Base-by-base conservation (phyloP, 2,888 invertebrate genomes). In the Nipponacmea schrenckii region DNA sequence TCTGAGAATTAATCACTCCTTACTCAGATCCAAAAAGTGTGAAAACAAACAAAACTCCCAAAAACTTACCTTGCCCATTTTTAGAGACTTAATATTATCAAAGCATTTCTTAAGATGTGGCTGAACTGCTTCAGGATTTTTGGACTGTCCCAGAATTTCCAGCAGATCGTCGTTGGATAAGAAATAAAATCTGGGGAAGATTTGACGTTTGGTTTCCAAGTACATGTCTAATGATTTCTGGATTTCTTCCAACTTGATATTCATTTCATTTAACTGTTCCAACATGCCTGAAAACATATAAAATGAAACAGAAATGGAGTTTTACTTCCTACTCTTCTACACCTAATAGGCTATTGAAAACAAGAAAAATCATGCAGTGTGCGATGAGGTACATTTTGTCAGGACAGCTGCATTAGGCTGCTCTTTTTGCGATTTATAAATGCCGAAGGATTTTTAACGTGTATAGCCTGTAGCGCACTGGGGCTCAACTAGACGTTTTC, bases 81-180 rank as follows among this genome's bases (percentile, higher is more conserved):
- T 86, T 24, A 90, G 83, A 20, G 84, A 82, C 74, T 93, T 93
- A 46, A 96, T 92, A 87, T 95, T 95, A 86, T 95, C 96, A 88
- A 96, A 96, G 50, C 96, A 91, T 86, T 96, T 96, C 86, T 95
- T 96, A 72, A 96, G 90, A 87, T 96, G 95, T 0, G 93, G 92
- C 90, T 96, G 96, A 71, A 96, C 93, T 64, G 93, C 90, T 82
- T 94, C 94, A 0, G 96, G 96, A 81, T 92, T 93, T 83, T 93
- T 94, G 0, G 95, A 93, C 87, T 96, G 95, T 0, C 95, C 96
- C 73, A 96, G 91, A 79, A 96, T 95, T 89, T 96, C 94, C 68
- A 95, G 88, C 80, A 95, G 90, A 85, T 95, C 94, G 83, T 94
- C 94, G 85, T 94, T 94, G n/a, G 94, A 94, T 77, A 94, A 92